Base-by-base conservation (phyloP, 2,113 vertebrate species). In the Sitta europaea region DNA sequence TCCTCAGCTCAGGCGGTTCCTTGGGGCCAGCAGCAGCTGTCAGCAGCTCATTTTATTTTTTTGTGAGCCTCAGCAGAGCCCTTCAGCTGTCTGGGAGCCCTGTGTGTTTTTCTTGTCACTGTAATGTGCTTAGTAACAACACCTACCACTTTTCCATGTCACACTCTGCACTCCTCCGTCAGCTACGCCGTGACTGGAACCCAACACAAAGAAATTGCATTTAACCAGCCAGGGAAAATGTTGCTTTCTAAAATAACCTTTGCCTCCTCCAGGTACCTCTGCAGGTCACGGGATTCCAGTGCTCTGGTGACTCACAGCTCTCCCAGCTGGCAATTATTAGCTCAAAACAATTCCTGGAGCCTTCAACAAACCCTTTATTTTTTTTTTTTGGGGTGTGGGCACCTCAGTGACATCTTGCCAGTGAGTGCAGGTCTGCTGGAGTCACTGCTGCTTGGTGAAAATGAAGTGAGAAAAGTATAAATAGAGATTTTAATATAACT, bases 71-170 rank as follows among this genome's bases (percentile, higher is more conserved):
- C 61, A 3, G 40, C 82, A 90, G 66, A 75, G 80, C 70, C 62
- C 58, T 67, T 47, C 84, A 76, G 70, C 87, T 72, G 62, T 22
- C 93, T 78, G 48, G 2, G 54, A 95, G 87, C 81, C 88, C 81
- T 25, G 66, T 58, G 78, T 90, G 82, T 96, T 97, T 96, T 95
- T 82, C 93, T 93, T 92, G 92, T 95, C 94, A 83, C 50, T 33
- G 80, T 83, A 74, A 96, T 88, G 71, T 83, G 90, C 94, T 94
- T n/a, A 53, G 82, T 86, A 67, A 90, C 67, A 86, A 88, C 95
- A 96, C 95, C 94, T 48, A 70, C 81, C 78, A 71, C 95, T 95
- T 93, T 38, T 8, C 29, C 58, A 7, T 94, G 85, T 92, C 95
- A 93, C 92, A 66, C 71, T 76, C 80, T n/a, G 93, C 78, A 2